Evolutionary conservation across 2,113 vertebrate genomes (phyloP).

Genomic region (Anarhynchus alexandrinus): DNA sequence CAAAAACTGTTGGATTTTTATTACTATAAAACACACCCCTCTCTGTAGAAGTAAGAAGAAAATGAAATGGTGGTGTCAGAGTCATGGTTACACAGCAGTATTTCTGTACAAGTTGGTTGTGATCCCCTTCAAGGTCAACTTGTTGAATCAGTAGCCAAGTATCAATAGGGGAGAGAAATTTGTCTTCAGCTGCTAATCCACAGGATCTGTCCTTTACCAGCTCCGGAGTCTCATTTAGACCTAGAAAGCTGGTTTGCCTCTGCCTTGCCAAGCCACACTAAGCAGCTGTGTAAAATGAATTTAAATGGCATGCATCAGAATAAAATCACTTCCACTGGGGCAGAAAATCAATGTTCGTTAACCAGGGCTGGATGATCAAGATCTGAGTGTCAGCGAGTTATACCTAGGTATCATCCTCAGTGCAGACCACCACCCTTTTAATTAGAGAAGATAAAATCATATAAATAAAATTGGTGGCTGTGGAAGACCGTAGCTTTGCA

Average conservation of each 20-base stretch:
- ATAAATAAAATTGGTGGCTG: not conserved
- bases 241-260: not conserved
- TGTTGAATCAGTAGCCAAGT: not conserved
- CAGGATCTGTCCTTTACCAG: constrained; percentile 17
- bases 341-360: constrained; percentile 71
- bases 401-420: not conserved
- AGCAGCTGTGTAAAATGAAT: constrained; percentile 70
- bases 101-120: not conserved
- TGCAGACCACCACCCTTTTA: constrained; percentile 13
- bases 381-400: constrained; percentile 28
- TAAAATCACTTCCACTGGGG: constrained; percentile 56
- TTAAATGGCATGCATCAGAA: constrained; percentile 64
- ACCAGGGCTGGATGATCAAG: constrained; percentile 37
- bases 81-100: not conserved
- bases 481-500: not conserved
- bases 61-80: not conserved
- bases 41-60: not conserved
- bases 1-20: not conserved
- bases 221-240: constrained; percentile 44
- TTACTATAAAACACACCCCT: not conserved
- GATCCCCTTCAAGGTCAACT: constrained; percentile 36
- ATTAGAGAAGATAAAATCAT: constrained; percentile 36
- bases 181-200: constrained; percentile 35
- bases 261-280: constrained; percentile 60
- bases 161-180: not conserved